Evolutionary conservation across 2,113 vertebrate species (phyloP).

Genomic region (Clinocottus analis): DNA sequence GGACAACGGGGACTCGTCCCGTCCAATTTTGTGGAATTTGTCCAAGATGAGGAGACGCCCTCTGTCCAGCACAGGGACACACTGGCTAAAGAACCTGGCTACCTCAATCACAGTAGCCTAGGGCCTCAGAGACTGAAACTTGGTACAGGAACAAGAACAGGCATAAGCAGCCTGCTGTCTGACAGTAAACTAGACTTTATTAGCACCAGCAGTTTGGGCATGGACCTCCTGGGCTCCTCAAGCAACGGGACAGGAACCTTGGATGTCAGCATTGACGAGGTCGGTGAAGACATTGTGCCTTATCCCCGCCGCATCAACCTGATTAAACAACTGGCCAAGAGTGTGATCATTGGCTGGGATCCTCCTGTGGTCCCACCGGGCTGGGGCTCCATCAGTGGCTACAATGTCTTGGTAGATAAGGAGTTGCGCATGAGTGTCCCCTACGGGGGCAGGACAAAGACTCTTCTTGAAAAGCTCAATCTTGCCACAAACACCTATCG

Average conservation of each 20-base stretch:
- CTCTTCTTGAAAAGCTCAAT: conserved; percentile 95
- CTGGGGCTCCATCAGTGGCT: conserved; percentile 92
- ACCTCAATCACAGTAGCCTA: conserved; percentile 87
- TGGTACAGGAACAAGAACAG: conserved; percentile 64
- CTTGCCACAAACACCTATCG: conserved; percentile 89
- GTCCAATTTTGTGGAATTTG: conserved; percentile 97
- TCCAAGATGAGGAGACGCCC: conserved; percentile 88
- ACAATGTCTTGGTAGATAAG: conserved; percentile 94
- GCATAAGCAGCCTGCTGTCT: conserved; percentile 78
- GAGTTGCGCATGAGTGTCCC: conserved; percentile 90
- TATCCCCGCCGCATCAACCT: conserved; percentile 97
- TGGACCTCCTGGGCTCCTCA: conserved; percentile 80
- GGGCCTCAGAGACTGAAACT: conserved; percentile 68
- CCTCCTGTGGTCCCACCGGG: conserved; percentile 91
- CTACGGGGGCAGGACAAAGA: conserved; percentile 92
- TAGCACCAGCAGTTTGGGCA: conserved; percentile 79
- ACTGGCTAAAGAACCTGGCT: conserved; percentile 85
- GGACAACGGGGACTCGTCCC: conserved; percentile 96
- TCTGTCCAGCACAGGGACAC: conserved; percentile 76
- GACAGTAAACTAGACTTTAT: conserved; percentile 82
- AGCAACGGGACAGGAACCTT: conserved; percentile 88
- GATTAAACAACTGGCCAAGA: conserved; percentile 98
- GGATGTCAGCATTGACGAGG: conserved; percentile 91
- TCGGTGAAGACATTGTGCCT: conserved; percentile 98
- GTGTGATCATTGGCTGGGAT: conserved; percentile 98